phyloP scores from a whole-genome alignment of 2,888 invertebrate species.

The Hylaea fasciaria region DNA sequence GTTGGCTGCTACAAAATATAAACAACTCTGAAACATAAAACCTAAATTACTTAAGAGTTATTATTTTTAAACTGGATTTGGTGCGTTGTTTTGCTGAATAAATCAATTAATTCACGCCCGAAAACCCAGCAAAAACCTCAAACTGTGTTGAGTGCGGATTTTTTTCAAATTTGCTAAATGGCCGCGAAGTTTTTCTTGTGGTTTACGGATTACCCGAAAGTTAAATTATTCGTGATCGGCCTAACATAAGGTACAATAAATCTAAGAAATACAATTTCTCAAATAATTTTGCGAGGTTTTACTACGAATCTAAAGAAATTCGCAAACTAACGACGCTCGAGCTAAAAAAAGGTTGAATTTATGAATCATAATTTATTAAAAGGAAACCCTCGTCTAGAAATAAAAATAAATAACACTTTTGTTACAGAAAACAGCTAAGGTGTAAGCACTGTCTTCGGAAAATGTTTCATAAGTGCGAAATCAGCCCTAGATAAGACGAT shows the following conservation, averaged over 20 bases:
- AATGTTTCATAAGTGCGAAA: too few relatives aligned
- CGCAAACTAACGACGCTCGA: conserved; percentile 21
- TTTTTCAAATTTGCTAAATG: conserved; percentile 25
- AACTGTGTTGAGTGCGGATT: conserved; percentile 24
- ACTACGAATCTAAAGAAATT: conserved; percentile 17
- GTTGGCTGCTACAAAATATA: too few relatives aligned
- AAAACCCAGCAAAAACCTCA: conserved; percentile 20
- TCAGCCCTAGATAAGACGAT: too few relatives aligned
- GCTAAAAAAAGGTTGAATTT: conserved; percentile 25
- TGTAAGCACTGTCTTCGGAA: too few relatives aligned
- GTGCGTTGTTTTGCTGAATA: conserved; percentile 1
- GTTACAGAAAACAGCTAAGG: conserved; percentile 3
- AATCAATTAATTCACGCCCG: conserved; percentile 27
- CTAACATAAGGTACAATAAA: conserved; percentile 1
- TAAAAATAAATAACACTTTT: conserved; percentile 22
- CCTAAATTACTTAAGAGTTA: too few relatives aligned
- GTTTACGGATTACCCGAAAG: conserved; percentile 39
- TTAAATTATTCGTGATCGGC: conserved; percentile 45
- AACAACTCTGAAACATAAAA: too few relatives aligned
- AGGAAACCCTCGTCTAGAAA: conserved; percentile 13
- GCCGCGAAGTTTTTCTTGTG: conserved; percentile 40
- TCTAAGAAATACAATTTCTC: conserved; percentile 10
- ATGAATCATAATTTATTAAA: conserved; percentile 29
- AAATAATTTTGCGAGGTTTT: conserved; percentile 8
- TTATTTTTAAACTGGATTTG: neutral